Conservation (phyloP, 2,888 invertebrate genomes). For the Saturnia japonica region DNA sequence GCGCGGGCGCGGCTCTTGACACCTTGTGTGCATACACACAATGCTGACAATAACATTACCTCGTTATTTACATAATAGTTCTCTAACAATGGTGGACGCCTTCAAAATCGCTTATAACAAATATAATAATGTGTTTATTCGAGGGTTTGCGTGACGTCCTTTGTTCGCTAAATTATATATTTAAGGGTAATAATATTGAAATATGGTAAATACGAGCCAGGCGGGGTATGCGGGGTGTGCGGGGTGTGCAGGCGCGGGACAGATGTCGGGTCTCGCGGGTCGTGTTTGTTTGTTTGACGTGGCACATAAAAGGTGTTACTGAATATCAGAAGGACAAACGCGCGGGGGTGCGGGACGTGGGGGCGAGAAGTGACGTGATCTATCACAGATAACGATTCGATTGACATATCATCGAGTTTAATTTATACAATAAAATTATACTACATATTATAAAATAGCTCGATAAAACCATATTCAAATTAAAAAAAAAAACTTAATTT, state of each 20-base stretch:
- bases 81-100: constrained; percentile 6
- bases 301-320: neutral
- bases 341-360: too few species aligned
- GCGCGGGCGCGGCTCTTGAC: constrained; percentile 15
- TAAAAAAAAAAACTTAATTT: too few species aligned
- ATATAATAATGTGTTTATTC: constrained; percentile 18
- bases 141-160: constrained; percentile 7
- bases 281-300: neutral
- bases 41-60: constrained; percentile 38
- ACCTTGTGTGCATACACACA: neutral
- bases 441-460: too few species aligned
- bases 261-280: neutral
- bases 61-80: constrained; percentile 55
- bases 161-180: neutral
- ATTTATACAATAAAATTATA: neutral
- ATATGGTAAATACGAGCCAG: constrained; percentile 28
- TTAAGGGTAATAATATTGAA: constrained; percentile 25
- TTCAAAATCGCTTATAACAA: constrained; percentile 10
- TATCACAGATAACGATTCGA: neutral
- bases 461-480: too few species aligned
- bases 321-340: neutral
- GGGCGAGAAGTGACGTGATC: neutral
- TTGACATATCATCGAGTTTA: neutral
- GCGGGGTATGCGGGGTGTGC: neutral
- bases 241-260: neutral